Conservation (phyloP, 1,140 invertebrate species). For the Macrosteles quadrilineatus region DNA sequence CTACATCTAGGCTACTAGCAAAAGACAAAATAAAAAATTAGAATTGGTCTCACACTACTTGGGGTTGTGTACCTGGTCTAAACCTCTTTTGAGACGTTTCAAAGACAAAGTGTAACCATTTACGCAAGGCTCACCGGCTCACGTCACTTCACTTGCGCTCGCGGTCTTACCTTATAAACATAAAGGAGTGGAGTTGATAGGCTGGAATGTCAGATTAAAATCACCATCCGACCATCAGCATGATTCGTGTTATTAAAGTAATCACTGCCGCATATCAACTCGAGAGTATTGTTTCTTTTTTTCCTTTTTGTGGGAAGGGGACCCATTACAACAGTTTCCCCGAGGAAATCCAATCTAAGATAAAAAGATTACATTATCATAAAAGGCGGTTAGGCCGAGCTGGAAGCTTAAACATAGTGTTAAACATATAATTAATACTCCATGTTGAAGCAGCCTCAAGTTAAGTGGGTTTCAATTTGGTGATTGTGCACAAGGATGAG, state of each 20-base stretch:
- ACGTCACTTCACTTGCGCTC: no score
- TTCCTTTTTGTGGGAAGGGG: conserved; percentile 5
- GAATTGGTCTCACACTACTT: no score
- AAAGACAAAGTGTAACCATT: no score
- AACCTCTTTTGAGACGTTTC: no score
- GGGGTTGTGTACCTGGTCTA: no score
- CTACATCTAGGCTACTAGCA: no score
- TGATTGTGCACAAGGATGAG: conserved; percentile 28
- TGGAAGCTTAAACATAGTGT: conserved; percentile 27
- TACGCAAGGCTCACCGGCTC: no score
- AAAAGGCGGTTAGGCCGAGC: neutral
- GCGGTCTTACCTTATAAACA: no score
- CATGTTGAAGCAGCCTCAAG: conserved; percentile 30
- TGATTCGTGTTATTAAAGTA: conserved; percentile 16
- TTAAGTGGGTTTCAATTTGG: conserved; percentile 32
- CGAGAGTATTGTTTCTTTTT: neutral
- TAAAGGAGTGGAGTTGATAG: neutral
- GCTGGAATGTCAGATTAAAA: conserved; percentile 13
- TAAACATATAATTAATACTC: conserved; percentile 31
- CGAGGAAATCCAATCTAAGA: conserved; percentile 23
- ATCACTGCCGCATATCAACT: conserved; percentile 15
- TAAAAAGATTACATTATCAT: conserved; percentile 28
- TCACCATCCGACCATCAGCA: neutral
- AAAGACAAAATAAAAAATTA: no score
- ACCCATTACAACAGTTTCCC: conserved; percentile 13